Conservation (phyloP, 2,797 vertebrate species). For the Malurus leucopterus region DNA sequence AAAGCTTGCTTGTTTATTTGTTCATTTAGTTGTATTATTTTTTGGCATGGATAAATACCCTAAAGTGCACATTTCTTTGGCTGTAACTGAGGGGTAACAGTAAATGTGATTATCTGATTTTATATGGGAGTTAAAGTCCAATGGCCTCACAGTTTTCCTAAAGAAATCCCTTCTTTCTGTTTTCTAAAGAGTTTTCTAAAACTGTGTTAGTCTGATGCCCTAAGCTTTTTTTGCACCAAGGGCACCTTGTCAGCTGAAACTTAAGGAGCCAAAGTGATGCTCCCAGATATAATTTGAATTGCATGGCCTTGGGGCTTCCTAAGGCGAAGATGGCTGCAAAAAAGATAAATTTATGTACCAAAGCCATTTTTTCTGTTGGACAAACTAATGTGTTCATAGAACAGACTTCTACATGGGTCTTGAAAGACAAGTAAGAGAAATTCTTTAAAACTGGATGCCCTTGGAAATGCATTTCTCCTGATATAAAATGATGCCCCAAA, state of each 20-base stretch:
- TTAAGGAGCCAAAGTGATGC: conserved; percentile 39
- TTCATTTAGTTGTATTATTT: not conserved
- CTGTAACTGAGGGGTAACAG: not conserved
- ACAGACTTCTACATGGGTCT: conserved; percentile 32
- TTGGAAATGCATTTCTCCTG: conserved; percentile 23
- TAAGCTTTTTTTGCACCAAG: conserved; percentile 58
- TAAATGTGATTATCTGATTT: not conserved
- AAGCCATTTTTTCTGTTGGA: conserved; percentile 51
- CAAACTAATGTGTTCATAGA: conserved; percentile 35
- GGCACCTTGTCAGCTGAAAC: conserved; percentile 60
- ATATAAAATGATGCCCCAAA: conserved; percentile 40
- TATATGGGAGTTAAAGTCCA: not conserved
- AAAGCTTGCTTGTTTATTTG: conserved; percentile 18
- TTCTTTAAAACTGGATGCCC: conserved; percentile 43
- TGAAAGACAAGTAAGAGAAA: conserved; percentile 40
- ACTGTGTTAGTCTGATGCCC: not conserved
- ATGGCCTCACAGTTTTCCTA: not conserved
- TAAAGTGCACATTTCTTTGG: not conserved
- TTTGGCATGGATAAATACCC: not conserved
- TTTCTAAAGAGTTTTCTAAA: conserved; percentile 39
- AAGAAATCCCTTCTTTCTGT: conserved; percentile 4
- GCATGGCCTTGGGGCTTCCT: conserved; percentile 61
- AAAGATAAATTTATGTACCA: conserved; percentile 58
- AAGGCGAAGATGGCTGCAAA: conserved; percentile 53
- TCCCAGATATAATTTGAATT: conserved; percentile 51